These are phyloP conservation scores for Orthonevra nobilis DNA, from an alignment of 2,888 invertebrate genomes.

Conservation along the genomic window DNA sequence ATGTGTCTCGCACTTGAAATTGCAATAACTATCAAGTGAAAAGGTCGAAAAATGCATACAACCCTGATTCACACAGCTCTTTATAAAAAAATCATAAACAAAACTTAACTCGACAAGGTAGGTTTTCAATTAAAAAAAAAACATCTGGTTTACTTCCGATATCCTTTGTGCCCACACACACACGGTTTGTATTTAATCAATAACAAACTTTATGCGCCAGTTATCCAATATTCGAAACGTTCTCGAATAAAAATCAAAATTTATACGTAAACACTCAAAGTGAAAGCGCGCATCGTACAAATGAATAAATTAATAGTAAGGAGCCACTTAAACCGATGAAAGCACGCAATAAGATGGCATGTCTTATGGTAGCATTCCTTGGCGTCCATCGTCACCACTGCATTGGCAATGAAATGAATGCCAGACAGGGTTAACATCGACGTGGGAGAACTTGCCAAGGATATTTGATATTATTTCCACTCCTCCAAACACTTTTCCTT, in stretches of 20 bases:
- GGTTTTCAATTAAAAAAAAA: too few species aligned
- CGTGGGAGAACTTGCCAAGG: too few species aligned
- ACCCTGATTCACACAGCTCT: too few species aligned
- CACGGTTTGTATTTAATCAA: conserved; percentile 4
- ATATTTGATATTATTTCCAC: too few species aligned
- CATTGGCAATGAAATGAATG: conserved; percentile 51
- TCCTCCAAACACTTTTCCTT: too few species aligned
- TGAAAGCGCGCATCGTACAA: not conserved
- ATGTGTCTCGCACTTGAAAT: too few species aligned
- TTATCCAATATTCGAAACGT: conserved; percentile 25
- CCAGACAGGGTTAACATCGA: conserved; percentile 38
- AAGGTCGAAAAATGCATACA: too few species aligned
- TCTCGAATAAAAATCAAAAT: conserved; percentile 41
- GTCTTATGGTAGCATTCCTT: conserved; percentile 13
- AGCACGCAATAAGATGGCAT: conserved; percentile 35
- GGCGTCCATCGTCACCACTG: conserved; percentile 26
- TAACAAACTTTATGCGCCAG: conserved; percentile 23
- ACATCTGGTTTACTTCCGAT: too few species aligned
- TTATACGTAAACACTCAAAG: conserved; percentile 10
- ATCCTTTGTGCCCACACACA: too few species aligned
- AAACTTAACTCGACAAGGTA: too few species aligned
- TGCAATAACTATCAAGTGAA: too few species aligned
- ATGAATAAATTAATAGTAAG: conserved; percentile 50
- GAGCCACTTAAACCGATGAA: conserved; percentile 48
- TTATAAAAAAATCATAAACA: too few species aligned